A percentile compares a stretch with the other conserved stretches of the same genome.
Conservation (phyloP, 2,888 invertebrate species). For the Pachliopta kotzebuea region DNA sequence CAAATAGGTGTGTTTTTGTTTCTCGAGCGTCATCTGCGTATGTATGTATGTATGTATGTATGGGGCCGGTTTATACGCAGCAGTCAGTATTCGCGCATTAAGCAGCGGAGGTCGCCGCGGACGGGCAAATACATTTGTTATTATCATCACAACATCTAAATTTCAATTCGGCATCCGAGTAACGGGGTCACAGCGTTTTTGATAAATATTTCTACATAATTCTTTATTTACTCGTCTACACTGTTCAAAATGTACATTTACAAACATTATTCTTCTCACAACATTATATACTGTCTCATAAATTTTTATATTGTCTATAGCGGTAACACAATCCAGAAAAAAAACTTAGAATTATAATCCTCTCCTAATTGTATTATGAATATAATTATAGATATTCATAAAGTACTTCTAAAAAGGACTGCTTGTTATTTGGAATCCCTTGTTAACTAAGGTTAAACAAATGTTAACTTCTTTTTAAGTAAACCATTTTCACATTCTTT, state of each 20-base stretch:
- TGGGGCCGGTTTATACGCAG: slow-evolving; percentile 52
- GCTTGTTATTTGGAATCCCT: background rate
- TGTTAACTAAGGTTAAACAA: background rate
- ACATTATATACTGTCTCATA: background rate
- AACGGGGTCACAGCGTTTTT: slow-evolving; percentile 74
- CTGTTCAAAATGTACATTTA: slow-evolving; percentile 27
- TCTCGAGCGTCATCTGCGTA: slow-evolving; percentile 68
- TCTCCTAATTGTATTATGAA: background rate
- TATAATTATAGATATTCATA: too few relatives aligned
- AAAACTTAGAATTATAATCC: background rate
- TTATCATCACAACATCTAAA: slow-evolving; percentile 70
- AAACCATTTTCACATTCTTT: background rate
- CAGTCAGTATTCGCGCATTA: slow-evolving; percentile 51
- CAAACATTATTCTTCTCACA: slow-evolving; percentile 1
- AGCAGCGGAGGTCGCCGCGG: slow-evolving; percentile 64
- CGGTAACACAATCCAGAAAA: too few relatives aligned
- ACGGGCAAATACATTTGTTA: slow-evolving; percentile 70
- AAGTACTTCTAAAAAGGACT: background rate
- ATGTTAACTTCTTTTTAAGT: background rate
- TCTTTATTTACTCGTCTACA: slow-evolving; percentile 44
- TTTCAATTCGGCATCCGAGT: slow-evolving; percentile 68
- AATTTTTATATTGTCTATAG: slow-evolving; percentile 1
- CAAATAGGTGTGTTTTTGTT: slow-evolving; percentile 69
- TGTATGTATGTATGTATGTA: slow-evolving; percentile 72
- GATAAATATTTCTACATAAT: slow-evolving; percentile 62